phyloP scores from a whole-genome alignment of 2,113 vertebrate species.

The Epinephelus fuscoguttatus region DNA sequence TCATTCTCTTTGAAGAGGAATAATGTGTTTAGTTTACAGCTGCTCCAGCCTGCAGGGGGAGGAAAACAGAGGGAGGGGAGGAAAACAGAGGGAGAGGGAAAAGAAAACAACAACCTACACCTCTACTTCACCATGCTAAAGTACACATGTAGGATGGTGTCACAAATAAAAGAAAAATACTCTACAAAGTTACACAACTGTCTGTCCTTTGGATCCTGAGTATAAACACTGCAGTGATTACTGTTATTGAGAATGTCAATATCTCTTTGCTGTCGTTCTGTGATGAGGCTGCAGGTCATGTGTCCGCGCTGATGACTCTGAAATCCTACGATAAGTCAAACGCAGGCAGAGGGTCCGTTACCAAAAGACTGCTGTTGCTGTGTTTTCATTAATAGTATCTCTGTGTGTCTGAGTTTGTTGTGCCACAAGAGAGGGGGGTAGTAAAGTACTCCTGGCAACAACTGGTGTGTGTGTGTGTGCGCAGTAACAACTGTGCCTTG shows the following conservation, averaged over 20 bases:
- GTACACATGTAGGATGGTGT: background rate
- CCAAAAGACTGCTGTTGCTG: conserved; percentile 1
- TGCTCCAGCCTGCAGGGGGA: conserved; percentile 34
- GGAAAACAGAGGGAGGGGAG: background rate
- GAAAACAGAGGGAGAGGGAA: background rate
- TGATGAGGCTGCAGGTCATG: background rate
- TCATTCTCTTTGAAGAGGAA: conserved; percentile 60
- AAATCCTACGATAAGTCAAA: background rate
- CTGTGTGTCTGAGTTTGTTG: background rate
- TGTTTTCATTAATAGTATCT: conserved; percentile 23
- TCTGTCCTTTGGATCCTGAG: background rate
- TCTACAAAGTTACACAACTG: background rate
- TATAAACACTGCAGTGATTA: conserved; percentile 6
- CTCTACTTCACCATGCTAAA: background rate
- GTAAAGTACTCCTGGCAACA: conserved; percentile 34
- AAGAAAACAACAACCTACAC: background rate
- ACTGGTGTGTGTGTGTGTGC: conserved; percentile 16
- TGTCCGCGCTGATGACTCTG: background rate
- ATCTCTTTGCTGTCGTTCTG: background rate
- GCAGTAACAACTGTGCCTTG: conserved; percentile 67
- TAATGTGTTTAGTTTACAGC: conserved; percentile 61
- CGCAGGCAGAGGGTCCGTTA: background rate
- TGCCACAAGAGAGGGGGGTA: background rate
- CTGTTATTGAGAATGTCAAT: too few relatives aligned
- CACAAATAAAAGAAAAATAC: background rate